A percentile compares a stretch with the other conserved stretches of the same genome.
Conservation (phyloP, 2,113 vertebrate genomes). For the Callithrix jacchus region DNA sequence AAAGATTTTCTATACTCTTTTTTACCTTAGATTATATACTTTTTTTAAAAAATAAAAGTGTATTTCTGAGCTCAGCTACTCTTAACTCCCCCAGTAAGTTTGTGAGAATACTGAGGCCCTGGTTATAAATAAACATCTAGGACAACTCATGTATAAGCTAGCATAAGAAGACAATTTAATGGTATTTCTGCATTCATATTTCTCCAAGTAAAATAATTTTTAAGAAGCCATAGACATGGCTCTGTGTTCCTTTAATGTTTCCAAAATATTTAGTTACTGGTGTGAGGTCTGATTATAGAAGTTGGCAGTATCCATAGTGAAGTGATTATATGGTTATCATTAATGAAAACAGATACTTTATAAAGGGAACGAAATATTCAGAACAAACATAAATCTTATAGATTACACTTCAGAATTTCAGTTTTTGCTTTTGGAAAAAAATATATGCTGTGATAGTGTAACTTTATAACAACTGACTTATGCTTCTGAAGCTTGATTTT, state of each 20-base stretch:
- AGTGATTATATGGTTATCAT: not conserved
- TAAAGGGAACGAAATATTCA: not conserved
- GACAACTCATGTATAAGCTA: not conserved
- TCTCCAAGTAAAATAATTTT: not conserved
- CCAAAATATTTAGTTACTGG: not conserved
- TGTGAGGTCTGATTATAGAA: not conserved
- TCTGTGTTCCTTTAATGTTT: not conserved
- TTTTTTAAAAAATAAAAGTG: slow-evolving; percentile 22
- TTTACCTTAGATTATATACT: not conserved
- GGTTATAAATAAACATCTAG: not conserved
- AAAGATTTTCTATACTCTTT: slow-evolving; percentile 5
- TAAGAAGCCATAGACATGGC: not conserved
- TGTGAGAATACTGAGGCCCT: not conserved
- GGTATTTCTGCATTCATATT: not conserved
- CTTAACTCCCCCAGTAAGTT: not conserved
- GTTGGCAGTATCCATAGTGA: not conserved
- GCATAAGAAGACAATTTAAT: not conserved
- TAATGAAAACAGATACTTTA: slow-evolving; percentile 6
- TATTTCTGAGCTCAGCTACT: slow-evolving; percentile 24
- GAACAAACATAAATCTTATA: not conserved
- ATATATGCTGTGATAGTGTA: not conserved
- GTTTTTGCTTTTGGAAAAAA: slow-evolving; percentile 34
- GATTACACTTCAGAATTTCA: slow-evolving; percentile 4
- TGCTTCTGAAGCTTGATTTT: slow-evolving; percentile 46
- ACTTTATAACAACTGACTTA: not conserved